Percentiles rank a stretch among this genome's conserved stretches.
Evolutionary conservation across 2,797 vertebrate species (phyloP).

Genomic region (Oryzias sinensis): DNA sequence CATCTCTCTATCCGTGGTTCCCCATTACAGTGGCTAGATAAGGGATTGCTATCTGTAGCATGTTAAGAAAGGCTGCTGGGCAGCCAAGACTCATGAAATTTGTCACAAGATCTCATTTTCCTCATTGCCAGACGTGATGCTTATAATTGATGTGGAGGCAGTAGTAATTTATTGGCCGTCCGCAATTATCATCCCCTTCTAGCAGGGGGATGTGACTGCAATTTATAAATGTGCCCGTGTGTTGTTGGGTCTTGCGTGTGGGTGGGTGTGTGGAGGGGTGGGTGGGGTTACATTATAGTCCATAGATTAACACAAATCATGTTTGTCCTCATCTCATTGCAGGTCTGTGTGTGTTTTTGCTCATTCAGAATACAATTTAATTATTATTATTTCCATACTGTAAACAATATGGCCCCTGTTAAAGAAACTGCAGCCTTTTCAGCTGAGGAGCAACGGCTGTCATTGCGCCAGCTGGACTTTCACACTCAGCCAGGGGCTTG

Average conservation of each 20-base stretch:
- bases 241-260: conserved; percentile 64
- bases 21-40: conserved; percentile 88
- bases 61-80: conserved; percentile 88
- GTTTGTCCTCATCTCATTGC: conserved; percentile 50
- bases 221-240: conserved; percentile 73
- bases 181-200: conserved; percentile 86
- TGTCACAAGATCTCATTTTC: conserved; percentile 89
- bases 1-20: conserved; percentile 86
- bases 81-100: conserved; percentile 82
- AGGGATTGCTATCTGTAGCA: conserved; percentile 89
- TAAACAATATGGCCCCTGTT: conserved; percentile 67
- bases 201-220: conserved; percentile 87
- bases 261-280: background rate
- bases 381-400: conserved; percentile 60
- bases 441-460: conserved; percentile 52
- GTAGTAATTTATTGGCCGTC: conserved; percentile 86
- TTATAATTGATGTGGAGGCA: conserved; percentile 89
- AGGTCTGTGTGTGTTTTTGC: conserved; percentile 39
- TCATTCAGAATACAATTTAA: conserved; percentile 67
- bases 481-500: conserved; percentile 67
- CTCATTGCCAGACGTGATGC: conserved; percentile 86
- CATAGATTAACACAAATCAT: conserved; percentile 71
- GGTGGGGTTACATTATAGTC: conserved; percentile 55
- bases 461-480: conserved; percentile 75
- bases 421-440: conserved; percentile 40